A percentile compares a stretch with the other conserved stretches of the same genome.
phyloP scores from a whole-genome alignment of 2,888 invertebrate species.

The Torymus texanus region DNA sequence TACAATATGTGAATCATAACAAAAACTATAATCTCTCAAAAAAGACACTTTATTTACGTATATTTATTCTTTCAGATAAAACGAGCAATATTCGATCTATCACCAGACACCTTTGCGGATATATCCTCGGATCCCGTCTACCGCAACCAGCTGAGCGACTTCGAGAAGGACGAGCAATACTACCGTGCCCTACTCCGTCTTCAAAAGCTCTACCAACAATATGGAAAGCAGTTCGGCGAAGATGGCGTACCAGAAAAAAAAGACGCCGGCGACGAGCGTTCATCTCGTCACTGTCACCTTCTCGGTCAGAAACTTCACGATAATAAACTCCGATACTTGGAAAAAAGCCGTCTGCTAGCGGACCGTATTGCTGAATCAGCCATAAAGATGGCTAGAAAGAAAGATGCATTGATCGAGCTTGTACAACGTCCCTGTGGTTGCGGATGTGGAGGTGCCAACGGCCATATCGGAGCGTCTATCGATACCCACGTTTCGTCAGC shows the following conservation, averaged over 20 bases:
- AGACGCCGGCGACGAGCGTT: neutral
- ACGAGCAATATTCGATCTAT: too few species aligned
- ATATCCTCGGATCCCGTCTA: neutral
- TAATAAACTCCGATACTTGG: neutral
- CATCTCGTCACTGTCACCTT: constrained; percentile 2
- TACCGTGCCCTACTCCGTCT: constrained; percentile 32
- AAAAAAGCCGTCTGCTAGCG: constrained; percentile 24
- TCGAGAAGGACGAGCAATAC: constrained; percentile 41
- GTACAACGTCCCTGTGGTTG: too few species aligned
- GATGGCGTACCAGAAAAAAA: neutral
- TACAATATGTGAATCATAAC: too few species aligned
- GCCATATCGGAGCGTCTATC: too few species aligned
- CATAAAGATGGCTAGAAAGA: neutral
- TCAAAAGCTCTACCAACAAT: constrained; percentile 27
- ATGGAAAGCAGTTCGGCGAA: constrained; percentile 27
- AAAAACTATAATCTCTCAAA: too few species aligned
- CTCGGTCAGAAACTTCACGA: constrained; percentile 1
- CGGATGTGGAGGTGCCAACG: too few species aligned
- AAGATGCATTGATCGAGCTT: too few species aligned
- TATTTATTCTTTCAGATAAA: too few species aligned
- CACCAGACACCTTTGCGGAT: too few species aligned
- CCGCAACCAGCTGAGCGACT: constrained; percentile 33
- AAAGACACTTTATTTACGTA: too few species aligned
- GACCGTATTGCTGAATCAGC: constrained; percentile 47
- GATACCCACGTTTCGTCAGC: too few species aligned